Percentiles rank a stretch among this genome's conserved stretches.
These are phyloP conservation scores for Pangasianodon gigas DNA, from an alignment of 2,113 vertebrate genomes.

Conservation along the genomic window DNA sequence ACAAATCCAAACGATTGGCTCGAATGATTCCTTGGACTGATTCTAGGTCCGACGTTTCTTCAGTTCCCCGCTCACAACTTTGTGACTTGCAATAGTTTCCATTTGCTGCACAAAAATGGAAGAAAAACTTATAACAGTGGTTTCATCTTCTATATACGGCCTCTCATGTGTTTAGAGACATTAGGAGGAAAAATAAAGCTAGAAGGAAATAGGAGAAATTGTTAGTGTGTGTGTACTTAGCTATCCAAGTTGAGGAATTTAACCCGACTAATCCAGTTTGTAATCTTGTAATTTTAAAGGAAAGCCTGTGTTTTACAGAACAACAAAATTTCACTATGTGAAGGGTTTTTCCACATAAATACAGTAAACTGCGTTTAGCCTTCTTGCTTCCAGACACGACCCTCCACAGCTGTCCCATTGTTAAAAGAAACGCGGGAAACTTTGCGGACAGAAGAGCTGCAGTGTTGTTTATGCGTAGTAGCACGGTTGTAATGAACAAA, in stretches of 20 bases:
- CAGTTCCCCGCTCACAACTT: no score
- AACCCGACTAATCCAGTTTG: background rate
- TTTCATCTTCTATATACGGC: background rate
- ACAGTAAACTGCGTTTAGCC: background rate
- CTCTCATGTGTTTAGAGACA: background rate
- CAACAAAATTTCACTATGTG: background rate
- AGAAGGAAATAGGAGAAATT: background rate
- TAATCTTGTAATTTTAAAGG: background rate
- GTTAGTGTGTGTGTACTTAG: background rate
- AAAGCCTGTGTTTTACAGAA: no score
- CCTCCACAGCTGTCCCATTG: slow-evolving; percentile 57
- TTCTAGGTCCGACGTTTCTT: no score
- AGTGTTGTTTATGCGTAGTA: slow-evolving; percentile 60
- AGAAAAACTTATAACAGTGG: background rate
- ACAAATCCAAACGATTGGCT: no score
- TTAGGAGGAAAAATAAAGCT: background rate
- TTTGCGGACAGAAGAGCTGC: slow-evolving; percentile 50
- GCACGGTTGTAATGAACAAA: slow-evolving; percentile 61
- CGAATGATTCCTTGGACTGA: no score
- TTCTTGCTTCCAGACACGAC: slow-evolving; percentile 42
- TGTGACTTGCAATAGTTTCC: no score
- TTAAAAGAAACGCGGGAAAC: slow-evolving; percentile 45
- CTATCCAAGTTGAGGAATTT: background rate
- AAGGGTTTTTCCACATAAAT: slow-evolving; percentile 2
- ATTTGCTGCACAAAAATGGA: no score